Percentiles rank a stretch among this genome's conserved stretches.
phyloP scores from a whole-genome alignment of 2,888 invertebrate genomes.

The Eilema depressum region DNA sequence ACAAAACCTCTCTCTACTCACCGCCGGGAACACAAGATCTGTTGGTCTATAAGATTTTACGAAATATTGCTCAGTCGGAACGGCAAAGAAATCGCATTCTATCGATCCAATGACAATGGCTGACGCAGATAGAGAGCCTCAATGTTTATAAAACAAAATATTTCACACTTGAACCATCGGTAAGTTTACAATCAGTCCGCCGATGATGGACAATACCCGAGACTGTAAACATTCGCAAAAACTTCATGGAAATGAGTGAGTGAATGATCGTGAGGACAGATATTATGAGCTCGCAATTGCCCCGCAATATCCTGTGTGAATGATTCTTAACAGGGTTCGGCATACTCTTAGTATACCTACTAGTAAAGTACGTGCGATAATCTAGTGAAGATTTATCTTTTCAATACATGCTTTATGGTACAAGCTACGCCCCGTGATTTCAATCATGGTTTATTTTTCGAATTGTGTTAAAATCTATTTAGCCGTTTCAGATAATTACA shows the following conservation, averaged over 20 bases:
- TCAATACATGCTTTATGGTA: neutral
- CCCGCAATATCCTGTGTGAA: constrained; percentile 36
- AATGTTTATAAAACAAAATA: constrained; percentile 50
- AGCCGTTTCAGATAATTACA: neutral
- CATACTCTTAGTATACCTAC: neutral
- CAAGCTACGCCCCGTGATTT: neutral
- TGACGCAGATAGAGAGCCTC: constrained; percentile 2
- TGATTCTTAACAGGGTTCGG: constrained; percentile 34
- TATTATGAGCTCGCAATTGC: constrained; percentile 40
- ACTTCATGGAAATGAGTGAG: constrained; percentile 33
- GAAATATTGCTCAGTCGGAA: neutral
- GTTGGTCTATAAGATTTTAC: too few relatives aligned
- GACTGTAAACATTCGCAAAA: constrained; percentile 51
- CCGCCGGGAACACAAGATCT: too few relatives aligned
- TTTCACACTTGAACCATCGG: constrained; percentile 41
- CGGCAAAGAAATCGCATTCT: neutral
- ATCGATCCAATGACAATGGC: constrained; percentile 19
- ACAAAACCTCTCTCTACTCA: too few relatives aligned
- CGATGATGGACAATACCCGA: constrained; percentile 60
- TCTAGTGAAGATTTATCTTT: neutral
- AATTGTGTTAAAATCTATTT: neutral
- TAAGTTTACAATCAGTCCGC: constrained; percentile 41
- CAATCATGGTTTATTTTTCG: neutral
- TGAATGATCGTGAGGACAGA: constrained; percentile 41
- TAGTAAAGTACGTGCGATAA: neutral